Conservation (phyloP, 1,140 invertebrate genomes). For the Zeugodacus cucurbitae region DNA sequence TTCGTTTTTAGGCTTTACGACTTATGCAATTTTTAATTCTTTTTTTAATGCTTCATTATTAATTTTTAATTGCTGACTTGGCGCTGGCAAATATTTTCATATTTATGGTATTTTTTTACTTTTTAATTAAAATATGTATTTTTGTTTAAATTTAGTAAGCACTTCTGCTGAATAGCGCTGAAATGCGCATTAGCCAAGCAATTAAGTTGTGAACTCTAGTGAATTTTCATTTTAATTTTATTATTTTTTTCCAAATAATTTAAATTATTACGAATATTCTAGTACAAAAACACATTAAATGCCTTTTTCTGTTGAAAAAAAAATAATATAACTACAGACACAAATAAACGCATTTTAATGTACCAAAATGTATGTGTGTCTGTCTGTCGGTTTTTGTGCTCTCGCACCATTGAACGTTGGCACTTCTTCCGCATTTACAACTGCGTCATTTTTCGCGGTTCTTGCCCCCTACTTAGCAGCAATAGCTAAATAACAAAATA, state of each 20-base stretch:
- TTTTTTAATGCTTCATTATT: too few species aligned
- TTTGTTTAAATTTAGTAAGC: too few species aligned
- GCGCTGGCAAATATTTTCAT: neutral
- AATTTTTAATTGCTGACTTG: neutral
- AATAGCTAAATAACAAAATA: neutral
- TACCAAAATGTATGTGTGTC: too few species aligned
- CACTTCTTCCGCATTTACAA: neutral
- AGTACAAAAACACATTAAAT: too few species aligned
- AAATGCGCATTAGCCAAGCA: too few species aligned
- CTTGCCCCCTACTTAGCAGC: neutral
- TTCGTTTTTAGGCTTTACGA: neutral
- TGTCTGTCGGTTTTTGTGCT: neutral
- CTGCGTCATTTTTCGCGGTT: constrained; percentile 7
- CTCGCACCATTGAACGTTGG: neutral
- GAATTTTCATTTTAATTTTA: too few species aligned
- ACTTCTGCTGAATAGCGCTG: too few species aligned
- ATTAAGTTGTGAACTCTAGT: too few species aligned
- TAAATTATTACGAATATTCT: too few species aligned
- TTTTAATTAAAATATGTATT: neutral
- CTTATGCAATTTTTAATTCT: neutral
- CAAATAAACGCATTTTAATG: neutral
- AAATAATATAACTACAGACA: too few species aligned
- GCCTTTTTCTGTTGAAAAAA: too few species aligned
- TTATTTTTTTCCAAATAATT: too few species aligned
- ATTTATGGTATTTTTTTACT: neutral